A percentile compares a stretch with the other conserved stretches of the same genome.
phyloP scores from a whole-genome alignment of 2,797 vertebrate genomes.

The Crenichthys baileyi region DNA sequence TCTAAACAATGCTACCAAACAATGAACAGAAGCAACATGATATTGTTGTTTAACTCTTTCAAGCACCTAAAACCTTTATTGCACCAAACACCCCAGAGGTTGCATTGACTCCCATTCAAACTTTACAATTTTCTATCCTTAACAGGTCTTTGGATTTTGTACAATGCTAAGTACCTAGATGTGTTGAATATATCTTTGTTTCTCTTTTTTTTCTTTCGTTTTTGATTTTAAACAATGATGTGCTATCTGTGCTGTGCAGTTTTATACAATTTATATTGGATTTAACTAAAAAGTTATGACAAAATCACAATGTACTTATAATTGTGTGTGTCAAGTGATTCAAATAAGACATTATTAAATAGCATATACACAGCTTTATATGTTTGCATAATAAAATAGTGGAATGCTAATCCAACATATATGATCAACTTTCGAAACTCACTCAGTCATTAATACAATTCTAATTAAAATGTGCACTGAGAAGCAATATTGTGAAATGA shows the following conservation, averaged over 20 bases:
- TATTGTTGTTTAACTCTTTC: too few species aligned
- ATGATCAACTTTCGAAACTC: constrained; percentile 21
- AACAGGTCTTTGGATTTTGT: too few species aligned
- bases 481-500: constrained; percentile 18
- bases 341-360: neutral
- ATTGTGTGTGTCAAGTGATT: neutral
- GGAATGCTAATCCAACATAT: constrained; percentile 13
- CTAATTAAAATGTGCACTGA: constrained; percentile 15
- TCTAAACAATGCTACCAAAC: too few species aligned
- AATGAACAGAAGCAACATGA: too few species aligned
- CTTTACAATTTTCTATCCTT: too few species aligned
- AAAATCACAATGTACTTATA: neutral
- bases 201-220: too few species aligned
- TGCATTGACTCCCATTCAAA: too few species aligned
- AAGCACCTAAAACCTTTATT: too few species aligned
- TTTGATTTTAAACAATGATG: neutral
- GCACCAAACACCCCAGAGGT: too few species aligned
- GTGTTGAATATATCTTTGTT: too few species aligned
- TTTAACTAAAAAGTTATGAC: neutral
- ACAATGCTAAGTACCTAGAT: too few species aligned
- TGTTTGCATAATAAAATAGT: neutral
- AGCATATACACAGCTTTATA: neutral
- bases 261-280: neutral
- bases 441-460: constrained; percentile 17
- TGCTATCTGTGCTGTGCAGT: neutral